These are phyloP conservation scores for Heteromyza rotundicornis DNA, from an alignment of 2,888 invertebrate genomes.

Conservation along the genomic window DNA sequence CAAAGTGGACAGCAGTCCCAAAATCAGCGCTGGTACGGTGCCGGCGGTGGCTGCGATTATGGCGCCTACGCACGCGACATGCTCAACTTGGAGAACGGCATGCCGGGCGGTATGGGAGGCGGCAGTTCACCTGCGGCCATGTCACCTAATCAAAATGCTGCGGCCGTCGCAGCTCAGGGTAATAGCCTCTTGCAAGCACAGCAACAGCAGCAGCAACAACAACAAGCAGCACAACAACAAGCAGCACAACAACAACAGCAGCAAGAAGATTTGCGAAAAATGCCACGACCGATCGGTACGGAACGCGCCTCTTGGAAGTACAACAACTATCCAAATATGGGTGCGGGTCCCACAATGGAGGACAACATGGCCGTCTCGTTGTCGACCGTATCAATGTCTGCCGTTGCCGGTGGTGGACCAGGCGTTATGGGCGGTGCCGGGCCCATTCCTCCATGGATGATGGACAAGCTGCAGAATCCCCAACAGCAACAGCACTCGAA, in stretches of 20 bases:
- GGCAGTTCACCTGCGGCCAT: conserved; percentile 60
- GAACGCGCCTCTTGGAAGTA: conserved; percentile 68
- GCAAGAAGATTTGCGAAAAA: conserved; percentile 60
- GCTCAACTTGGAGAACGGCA: conserved; percentile 56
- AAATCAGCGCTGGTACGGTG: conserved; percentile 49
- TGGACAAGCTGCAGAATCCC: conserved; percentile 40
- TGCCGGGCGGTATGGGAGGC: conserved; percentile 47
- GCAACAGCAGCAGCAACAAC: conserved; percentile 45
- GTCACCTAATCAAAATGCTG: conserved; percentile 60
- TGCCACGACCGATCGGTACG: conserved; percentile 80
- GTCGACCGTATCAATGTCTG: no score
- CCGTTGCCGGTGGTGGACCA: conserved; percentile 32
- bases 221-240: conserved; percentile 33
- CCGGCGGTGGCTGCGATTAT: conserved; percentile 43
- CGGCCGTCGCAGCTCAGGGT: conserved; percentile 27
- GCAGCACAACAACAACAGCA: conserved; percentile 35
- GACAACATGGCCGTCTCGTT: conserved; percentile 35
- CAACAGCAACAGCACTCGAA: conserved; percentile 44
- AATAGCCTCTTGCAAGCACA: conserved; percentile 30
- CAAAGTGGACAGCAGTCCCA: conserved; percentile 49
- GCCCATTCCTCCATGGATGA: conserved; percentile 47
- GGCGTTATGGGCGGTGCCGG: conserved; percentile 29
- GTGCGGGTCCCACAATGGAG: conserved; percentile 42
- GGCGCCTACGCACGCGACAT: conserved; percentile 46
- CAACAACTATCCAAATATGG: conserved; percentile 54